Percentiles rank a stretch among this genome's conserved stretches.
phyloP scores from a whole-genome alignment of 2,797 vertebrate species.

The Toxotes lorentzi region DNA sequence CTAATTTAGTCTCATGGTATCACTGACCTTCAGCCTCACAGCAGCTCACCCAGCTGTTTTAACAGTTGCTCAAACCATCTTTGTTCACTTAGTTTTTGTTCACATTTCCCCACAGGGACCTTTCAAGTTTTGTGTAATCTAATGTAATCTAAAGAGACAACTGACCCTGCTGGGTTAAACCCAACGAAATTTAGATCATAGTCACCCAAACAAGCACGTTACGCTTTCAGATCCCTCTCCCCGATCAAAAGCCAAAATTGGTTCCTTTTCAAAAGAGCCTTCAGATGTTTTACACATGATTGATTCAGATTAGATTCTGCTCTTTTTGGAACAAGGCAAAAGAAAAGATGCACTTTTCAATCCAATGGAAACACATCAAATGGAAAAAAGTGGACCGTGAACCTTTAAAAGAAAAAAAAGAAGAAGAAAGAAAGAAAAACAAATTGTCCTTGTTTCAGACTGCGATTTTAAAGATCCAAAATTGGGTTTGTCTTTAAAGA shows the following conservation, averaged over 20 bases:
- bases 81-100: no score
- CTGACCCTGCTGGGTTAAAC: neutral
- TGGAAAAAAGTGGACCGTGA: slow-evolving; percentile 1
- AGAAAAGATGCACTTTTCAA: neutral
- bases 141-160: neutral
- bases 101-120: neutral
- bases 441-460: slow-evolving; percentile 22
- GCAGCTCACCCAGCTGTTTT: neutral
- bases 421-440: neutral
- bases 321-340: slow-evolving; percentile 14
- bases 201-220: neutral
- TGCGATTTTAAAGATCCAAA: slow-evolving; percentile 27
- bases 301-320: slow-evolving; percentile 4
- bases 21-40: neutral
- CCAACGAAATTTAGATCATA: neutral
- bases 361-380: slow-evolving; percentile 18
- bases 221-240: neutral
- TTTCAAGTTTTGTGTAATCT: neutral
- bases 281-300: neutral
- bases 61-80: slow-evolving; percentile 1
- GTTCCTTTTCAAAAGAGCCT: neutral
- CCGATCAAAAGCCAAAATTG: neutral
- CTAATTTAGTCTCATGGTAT: slow-evolving; percentile 16
- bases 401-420: neutral
- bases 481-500: slow-evolving; percentile 1